These are phyloP conservation scores for Nasonia longicornis DNA, from an alignment of 1,140 invertebrate species.

Conservation along the genomic window DNA sequence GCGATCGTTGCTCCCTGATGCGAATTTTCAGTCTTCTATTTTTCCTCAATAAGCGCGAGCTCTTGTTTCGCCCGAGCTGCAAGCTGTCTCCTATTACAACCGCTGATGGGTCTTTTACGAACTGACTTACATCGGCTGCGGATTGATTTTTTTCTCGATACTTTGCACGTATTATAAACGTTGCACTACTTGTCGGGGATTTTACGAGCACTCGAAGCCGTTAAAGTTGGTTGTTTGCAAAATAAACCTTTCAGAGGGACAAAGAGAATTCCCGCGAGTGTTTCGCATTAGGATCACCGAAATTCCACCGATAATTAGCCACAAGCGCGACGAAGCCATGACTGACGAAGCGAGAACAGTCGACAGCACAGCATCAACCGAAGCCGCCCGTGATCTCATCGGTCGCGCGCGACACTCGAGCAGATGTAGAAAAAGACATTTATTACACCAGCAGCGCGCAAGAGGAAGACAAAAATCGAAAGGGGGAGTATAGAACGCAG, in stretches of 20 bases:
- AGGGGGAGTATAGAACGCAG: slow-evolving; percentile 10
- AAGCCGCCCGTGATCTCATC: slow-evolving; percentile 32
- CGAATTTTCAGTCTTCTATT: slow-evolving; percentile 9
- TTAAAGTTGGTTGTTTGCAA: neutral
- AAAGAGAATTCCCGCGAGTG: neutral
- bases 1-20: neutral
- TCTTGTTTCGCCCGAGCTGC: neutral
- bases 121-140: no score
- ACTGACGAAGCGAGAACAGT: slow-evolving; percentile 12
- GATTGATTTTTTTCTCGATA: neutral
- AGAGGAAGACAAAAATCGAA: neutral
- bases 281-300: neutral
- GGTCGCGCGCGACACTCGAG: neutral
- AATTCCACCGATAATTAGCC: neutral
- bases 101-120: slow-evolving; percentile 9
- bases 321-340: neutral
- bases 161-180: neutral
- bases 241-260: no score
- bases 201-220: neutral
- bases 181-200: no score
- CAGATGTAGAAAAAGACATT: slow-evolving; percentile 40
- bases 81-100: slow-evolving; percentile 20
- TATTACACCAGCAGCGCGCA: neutral
- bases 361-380: neutral
- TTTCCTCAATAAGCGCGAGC: slow-evolving; percentile 27